Evolutionary conservation across 2,797 vertebrate genomes (phyloP), one percentile per base, ranked within the genome.

Genomic region (Enteromius radiatus): DNA sequence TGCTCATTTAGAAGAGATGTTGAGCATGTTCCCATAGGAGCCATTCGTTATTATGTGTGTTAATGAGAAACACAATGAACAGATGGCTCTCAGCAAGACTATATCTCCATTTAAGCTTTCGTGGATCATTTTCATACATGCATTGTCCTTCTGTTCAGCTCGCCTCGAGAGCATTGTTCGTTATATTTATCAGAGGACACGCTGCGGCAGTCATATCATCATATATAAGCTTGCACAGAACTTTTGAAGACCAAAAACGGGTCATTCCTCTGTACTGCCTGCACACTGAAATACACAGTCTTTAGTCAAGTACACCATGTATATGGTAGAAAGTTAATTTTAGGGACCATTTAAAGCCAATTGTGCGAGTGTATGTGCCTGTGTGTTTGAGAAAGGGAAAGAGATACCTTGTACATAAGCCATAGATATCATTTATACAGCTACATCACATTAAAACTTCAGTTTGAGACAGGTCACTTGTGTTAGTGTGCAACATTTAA

Each of bases 381-480:
- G 63, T 90, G 76, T 90, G 88, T 74, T 84, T 89, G 78, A 88
- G 52, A 92, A 86, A 94, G 92, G 91, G 88, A 91, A 67, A 63
- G 56, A 76, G 67, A 78, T 36, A 92, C 89, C 76, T 84, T 95
- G 91, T 95, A 94, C 80, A 94, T 93, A 93, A 87, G 89, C 76
- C 70, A 86, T 90, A 91, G 82, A 71, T 31, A 87, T 88, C 86
- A 84, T 84, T 82, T 81, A 91, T 77, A 82, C 59, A 84, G 78
- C 87, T 83, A 73, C 85, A 63, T 91, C 26, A 61, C 45, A 64
- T 61, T 91, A 84, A 90, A 80, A 87, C 80, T 92, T 89, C 68
- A 80, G 65, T 81, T 82, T 84, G 33, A 74, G 43, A 90, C 86
- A 88, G 65, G 76, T 78, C 84, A 84, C 90, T 71, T 88, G 84